A percentile compares a stretch with the other conserved stretches of the same genome.
Evolutionary conservation across 1,140 invertebrate species (phyloP).

Genomic region (Ridgeia piscesae): DNA sequence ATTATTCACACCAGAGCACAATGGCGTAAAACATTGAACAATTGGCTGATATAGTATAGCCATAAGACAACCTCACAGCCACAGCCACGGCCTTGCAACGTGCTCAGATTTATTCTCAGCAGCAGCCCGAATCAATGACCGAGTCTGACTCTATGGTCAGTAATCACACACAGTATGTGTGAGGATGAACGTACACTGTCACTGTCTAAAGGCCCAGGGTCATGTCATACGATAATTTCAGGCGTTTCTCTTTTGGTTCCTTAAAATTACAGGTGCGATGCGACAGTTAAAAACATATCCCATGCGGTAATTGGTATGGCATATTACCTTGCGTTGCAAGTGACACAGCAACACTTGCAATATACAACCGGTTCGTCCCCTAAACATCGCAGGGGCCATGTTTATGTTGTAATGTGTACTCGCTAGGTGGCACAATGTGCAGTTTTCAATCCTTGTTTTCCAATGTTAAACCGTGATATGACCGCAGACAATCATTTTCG

Average conservation of each 20-base stretch:
- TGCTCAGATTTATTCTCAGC: too few relatives aligned
- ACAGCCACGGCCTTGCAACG: too few relatives aligned
- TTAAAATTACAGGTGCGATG: not conserved
- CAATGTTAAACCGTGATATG: not conserved
- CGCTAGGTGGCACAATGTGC: not conserved
- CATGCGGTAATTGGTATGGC: not conserved
- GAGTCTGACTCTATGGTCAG: too few relatives aligned
- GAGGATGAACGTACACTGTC: too few relatives aligned
- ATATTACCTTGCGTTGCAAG: not conserved
- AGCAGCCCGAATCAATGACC: too few relatives aligned
- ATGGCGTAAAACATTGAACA: too few relatives aligned
- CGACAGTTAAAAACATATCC: not conserved
- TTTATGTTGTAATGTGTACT: not conserved
- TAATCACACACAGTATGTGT: too few relatives aligned
- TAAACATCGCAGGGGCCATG: slow-evolving; percentile 3
- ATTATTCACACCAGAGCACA: too few relatives aligned
- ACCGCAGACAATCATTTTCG: not conserved
- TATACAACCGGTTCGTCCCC: not conserved
- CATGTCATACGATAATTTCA: not conserved
- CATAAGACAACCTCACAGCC: too few relatives aligned
- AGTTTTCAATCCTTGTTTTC: not conserved
- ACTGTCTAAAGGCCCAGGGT: not conserved
- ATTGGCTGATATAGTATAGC: too few relatives aligned
- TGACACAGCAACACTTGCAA: not conserved
- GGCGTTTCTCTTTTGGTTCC: not conserved